A percentile compares a stretch with the other conserved stretches of the same genome.
Conservation (phyloP, 1,140 invertebrate genomes). For the honey bee (Apis mellifera) region DNA sequence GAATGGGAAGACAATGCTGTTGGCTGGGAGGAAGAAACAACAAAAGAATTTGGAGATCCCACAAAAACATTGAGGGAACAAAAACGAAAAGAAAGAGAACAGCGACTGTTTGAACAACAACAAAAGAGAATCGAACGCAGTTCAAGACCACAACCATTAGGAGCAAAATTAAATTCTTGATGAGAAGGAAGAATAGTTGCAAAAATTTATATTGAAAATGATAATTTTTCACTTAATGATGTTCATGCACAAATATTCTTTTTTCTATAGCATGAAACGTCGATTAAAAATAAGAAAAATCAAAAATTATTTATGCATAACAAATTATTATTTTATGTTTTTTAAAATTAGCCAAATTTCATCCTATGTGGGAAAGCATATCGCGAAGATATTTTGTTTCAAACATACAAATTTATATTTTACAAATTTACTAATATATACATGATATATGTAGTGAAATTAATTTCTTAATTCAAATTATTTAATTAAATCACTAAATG, state of each 20-base stretch:
- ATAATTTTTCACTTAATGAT: constrained; percentile 19
- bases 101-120: constrained; percentile 79
- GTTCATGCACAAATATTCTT: not conserved
- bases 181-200: constrained; percentile 41
- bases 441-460: constrained; percentile 9
- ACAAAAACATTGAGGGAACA: constrained; percentile 78
- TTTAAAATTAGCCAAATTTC: not conserved
- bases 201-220: not conserved
- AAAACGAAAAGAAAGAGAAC: constrained; percentile 78
- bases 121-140: constrained; percentile 79
- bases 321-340: not conserved
- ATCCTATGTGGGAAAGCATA: not conserved
- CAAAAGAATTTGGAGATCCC: constrained; percentile 78
- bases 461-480: not conserved
- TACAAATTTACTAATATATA: not conserved
- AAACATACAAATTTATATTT: not conserved
- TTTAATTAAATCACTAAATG: not conserved
- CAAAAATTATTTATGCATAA: not conserved
- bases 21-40: constrained; percentile 81
- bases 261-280: not conserved
- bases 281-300: constrained; percentile 9
- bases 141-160: constrained; percentile 74
- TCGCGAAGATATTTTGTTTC: not conserved
- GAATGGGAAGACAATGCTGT: constrained; percentile 81
- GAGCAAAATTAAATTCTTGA: constrained; percentile 79